Conservation (phyloP, 2,113 vertebrate species). For the Riparia riparia region DNA sequence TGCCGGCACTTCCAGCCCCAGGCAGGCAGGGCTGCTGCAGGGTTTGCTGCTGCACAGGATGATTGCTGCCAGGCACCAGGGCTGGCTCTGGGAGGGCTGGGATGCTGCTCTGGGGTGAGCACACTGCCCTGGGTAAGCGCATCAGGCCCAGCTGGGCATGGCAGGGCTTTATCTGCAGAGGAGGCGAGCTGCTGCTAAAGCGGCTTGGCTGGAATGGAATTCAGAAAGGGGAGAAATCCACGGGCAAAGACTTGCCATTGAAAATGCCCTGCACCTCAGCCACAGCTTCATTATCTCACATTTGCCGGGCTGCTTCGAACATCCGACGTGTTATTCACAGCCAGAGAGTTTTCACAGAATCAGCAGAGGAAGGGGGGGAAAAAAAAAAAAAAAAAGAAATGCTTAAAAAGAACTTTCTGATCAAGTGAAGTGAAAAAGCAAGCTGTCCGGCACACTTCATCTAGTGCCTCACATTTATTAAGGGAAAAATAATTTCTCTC, state of each 20-base stretch:
- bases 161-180: not conserved
- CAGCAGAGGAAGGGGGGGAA: constrained; percentile 18
- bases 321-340: constrained; percentile 61
- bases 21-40: not conserved
- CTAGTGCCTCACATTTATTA: constrained; percentile 58
- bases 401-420: constrained; percentile 67
- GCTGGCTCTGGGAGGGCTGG: not conserved
- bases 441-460: constrained; percentile 38
- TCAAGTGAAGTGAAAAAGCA: constrained; percentile 63
- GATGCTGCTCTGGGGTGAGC: not conserved
- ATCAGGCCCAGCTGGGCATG: not conserved
- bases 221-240: constrained; percentile 7
- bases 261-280: constrained; percentile 47
- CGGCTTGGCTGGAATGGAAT: not conserved
- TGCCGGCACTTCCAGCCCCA: not conserved
- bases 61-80: not conserved
- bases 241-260: not conserved
- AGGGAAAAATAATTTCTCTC: constrained; percentile 59
- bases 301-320: constrained; percentile 53
- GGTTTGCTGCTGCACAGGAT: not conserved
- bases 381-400: not conserved
- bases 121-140: not conserved
- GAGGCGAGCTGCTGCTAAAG: not conserved
- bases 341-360: constrained; percentile 61
- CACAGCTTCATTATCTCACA: constrained; percentile 70